Base-by-base conservation (phyloP, 2,888 invertebrate species). In the Peribatodes rhomboidaria region DNA sequence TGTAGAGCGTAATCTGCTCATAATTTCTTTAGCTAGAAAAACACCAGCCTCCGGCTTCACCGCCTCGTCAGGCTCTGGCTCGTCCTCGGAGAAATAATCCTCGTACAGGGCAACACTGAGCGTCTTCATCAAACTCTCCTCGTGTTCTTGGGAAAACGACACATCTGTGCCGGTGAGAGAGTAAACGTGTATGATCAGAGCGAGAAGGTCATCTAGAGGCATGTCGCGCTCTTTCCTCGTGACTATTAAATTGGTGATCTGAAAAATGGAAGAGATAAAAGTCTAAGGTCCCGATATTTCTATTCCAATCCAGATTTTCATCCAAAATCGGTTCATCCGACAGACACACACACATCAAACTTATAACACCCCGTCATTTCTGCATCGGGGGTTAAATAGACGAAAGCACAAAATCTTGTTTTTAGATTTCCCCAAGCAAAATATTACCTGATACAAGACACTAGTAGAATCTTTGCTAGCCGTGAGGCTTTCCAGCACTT, bases 121-220 rank as follows among this genome's bases (percentile, higher is more conserved):
- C 0, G 94, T 85, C 54, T 90, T 89, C 53, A 88, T 81, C 0
- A 95, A 80, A 4, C 83, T 84, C 13, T 89, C 87, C 75, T 95
- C 94, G 68, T 95, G 94, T 47, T 90, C 84, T 13, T 85, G 78
- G 1, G 94, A 86, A 74, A 95, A 95, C 0, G 87, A 82, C 7
- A 95, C 90, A 67, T 95, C 94, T 0, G 90, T 94, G 0, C 95
- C 95, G 47, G 93, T 92, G 20, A 96, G 80, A 0, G 95, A 95
- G 77, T 95, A 96, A 0, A 95, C 84, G 74, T 95, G 93, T 35
- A 95, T 90, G 4, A 95, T 81, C 16, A 96, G 81, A 0, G 94
- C 93, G 8, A 96, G 82, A 0, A 96, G 83, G 78, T 94, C 94
- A 62, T 95, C 94, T 50, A 95, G 79, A 0, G 93, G 85, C 1